Evolutionary conservation across 2,888 invertebrate genomes (phyloP), one percentile per base, ranked within the genome.

Genomic region (Drosophila yooni): DNA sequence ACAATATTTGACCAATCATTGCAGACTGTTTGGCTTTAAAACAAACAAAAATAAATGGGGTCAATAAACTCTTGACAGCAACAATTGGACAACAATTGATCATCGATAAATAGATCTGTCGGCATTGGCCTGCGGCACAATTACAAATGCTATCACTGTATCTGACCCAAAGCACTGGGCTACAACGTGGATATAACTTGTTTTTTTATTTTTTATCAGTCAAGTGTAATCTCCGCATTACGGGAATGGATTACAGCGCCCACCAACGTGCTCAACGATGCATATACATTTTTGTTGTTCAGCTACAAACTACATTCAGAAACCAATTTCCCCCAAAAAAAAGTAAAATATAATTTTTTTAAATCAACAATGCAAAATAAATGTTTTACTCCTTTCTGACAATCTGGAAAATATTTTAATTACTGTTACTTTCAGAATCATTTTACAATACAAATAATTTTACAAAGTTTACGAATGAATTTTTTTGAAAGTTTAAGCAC

Each of bases 21-120:
- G 61, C 50, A 60, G 67, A 64, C 70, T 71, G 66, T 70, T 74
- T 53, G 56, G 62, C 33, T 60, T 52, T 7, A 27, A 27, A 56
- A 38, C 53, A 70, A 58, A 33, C 62, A 53, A 31, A 15, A 31
- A 21, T 18, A 27, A 66, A 53, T 40, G 70, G 59, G 86, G 81
- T 87, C 89, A 86, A 77, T 70, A 70, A 89, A 89, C 86, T 76
- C 48, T 64, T 52, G 58, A 68, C 40, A 67, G 70, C 71, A 74
- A 63, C 76, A 68, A 70, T 81, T 59, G 71, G 48, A 64, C 79
- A 74, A 63, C 74, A 65, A 72, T 79, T 59, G 71, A 51, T 54
- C 67, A 56, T 62, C 58, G 73, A 76, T 80, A 76, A 64, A 53
- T 70, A 15, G 60, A 68, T 21, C 51, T 51, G 53, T 18, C 34